phyloP scores from a whole-genome alignment of 2,888 invertebrate species.

The Apamea sordens region DNA sequence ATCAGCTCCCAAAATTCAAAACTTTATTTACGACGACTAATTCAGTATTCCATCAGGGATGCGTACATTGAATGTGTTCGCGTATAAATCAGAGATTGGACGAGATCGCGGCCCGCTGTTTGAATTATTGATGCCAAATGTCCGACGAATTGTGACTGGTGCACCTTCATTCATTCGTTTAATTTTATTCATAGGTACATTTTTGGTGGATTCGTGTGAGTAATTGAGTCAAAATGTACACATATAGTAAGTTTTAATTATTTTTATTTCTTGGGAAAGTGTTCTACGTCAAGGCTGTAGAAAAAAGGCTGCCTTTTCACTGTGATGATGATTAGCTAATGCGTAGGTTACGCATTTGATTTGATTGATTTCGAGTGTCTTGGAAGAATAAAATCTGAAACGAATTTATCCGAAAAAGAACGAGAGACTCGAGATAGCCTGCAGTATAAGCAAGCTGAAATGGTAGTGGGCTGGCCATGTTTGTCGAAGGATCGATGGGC shows the following conservation, averaged over 20 bases:
- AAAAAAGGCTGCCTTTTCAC: neutral
- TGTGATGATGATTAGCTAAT: too few species aligned
- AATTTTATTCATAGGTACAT: slow-evolving; percentile 53
- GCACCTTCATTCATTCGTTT: slow-evolving; percentile 63
- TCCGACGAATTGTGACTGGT: slow-evolving; percentile 68
- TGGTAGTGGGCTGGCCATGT: neutral
- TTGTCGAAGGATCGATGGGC: neutral
- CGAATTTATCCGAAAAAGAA: neutral
- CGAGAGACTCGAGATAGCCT: neutral
- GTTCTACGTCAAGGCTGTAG: neutral
- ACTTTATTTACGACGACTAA: slow-evolving; percentile 63
- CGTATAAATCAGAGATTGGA: slow-evolving; percentile 68
- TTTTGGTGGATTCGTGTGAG: slow-evolving; percentile 15
- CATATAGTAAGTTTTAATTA: too few species aligned
- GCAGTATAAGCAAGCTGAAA: neutral
- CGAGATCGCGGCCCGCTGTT: slow-evolving; percentile 61
- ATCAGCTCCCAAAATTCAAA: slow-evolving; percentile 50
- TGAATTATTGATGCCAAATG: slow-evolving; percentile 71
- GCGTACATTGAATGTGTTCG: slow-evolving; percentile 58
- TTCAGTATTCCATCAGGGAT: slow-evolving; percentile 63
- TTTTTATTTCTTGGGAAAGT: fast-evolving
- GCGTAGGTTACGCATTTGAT: too few species aligned
- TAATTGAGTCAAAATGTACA: slow-evolving; percentile 7
- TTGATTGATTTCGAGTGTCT: too few species aligned
- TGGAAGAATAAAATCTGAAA: too few species aligned